Base-by-base conservation (phyloP, 1,140 invertebrate species). In the Magallana angulata region DNA sequence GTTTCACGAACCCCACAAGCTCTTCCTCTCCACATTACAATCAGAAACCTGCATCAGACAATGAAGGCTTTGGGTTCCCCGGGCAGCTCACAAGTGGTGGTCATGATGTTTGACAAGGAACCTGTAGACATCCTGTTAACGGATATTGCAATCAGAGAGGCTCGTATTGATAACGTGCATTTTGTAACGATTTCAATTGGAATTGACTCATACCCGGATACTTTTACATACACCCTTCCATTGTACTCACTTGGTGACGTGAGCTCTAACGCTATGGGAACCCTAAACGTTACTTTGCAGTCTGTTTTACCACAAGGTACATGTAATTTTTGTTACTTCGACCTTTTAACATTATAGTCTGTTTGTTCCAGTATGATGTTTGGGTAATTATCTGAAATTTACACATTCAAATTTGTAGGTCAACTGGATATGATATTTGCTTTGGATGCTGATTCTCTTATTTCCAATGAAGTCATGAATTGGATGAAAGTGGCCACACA, bases 71-170 rank as follows among this genome's bases (percentile, higher is more conserved):
- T 30, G 9, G 36, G 36, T 30, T 12, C 68, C 24, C 68, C 24
- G 12, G 36, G 24, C 24, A 36, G 24, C 12, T 76, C 68, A 11
- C 68, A 76, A 4, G 68, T 30, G 5, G 68, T 76, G 6, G 11
- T 76, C 24, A 76, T 76, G 68, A 76, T 76, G 68, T 76, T 76
- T 30, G 68, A 76, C 24, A 76, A 76, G 11, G 68, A 76, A 76
- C 68, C 68, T 1, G 12, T 30, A 12, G 68, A 76, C 24, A 76
- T 76, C 5, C 24, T 76, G 68, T 76, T 36, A 12, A 76, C 68
- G 12, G 68, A 76, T 30, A 76, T 76, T 36, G 68, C 68, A 11
- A 8, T 76, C 9, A 18, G 68, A 76, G 68, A 76, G 12, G 30
- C 68, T 5, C 24, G 9, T 18, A 6, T 48, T 36, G 68, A 76